A percentile compares a stretch with the other conserved stretches of the same genome.
phyloP scores from a whole-genome alignment of 2,888 invertebrate species.

The Diarsia rubi region DNA sequence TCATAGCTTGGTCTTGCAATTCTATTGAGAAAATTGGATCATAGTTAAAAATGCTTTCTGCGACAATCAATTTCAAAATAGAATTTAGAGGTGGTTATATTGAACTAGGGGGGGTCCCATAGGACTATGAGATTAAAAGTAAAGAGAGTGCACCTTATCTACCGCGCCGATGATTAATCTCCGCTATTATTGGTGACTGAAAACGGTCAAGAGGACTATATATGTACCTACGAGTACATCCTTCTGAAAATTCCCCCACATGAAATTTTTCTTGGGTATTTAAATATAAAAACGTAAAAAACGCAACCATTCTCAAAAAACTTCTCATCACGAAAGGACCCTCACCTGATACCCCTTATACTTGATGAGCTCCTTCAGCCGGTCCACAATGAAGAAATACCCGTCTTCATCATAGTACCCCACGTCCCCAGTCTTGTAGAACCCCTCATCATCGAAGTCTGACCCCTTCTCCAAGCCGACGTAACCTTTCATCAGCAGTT shows the following conservation, averaged over 20 bases:
- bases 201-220: too few relatives aligned
- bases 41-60: neutral
- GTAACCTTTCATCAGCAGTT: conserved; percentile 95
- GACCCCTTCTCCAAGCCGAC: conserved; percentile 83
- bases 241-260: too few relatives aligned
- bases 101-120: too few relatives aligned
- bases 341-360: conserved; percentile 85
- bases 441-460: conserved; percentile 95
- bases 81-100: too few relatives aligned
- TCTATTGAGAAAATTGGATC: neutral
- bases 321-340: neutral
- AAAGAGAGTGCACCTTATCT: too few relatives aligned
- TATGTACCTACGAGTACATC: too few relatives aligned
- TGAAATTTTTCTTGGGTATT: too few relatives aligned
- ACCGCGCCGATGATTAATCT: too few relatives aligned
- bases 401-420: conserved; percentile 83
- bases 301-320: neutral
- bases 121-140: too few relatives aligned
- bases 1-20: neutral
- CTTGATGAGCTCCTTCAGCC: conserved; percentile 85
- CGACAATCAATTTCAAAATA: neutral
- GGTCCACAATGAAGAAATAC: conserved; percentile 80
- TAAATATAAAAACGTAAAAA: too few relatives aligned
- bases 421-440: conserved; percentile 92
- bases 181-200: too few relatives aligned